These are phyloP conservation scores for Puffinus mauretanicus DNA, from an alignment of 2,113 vertebrate species.

Conservation along the genomic window DNA sequence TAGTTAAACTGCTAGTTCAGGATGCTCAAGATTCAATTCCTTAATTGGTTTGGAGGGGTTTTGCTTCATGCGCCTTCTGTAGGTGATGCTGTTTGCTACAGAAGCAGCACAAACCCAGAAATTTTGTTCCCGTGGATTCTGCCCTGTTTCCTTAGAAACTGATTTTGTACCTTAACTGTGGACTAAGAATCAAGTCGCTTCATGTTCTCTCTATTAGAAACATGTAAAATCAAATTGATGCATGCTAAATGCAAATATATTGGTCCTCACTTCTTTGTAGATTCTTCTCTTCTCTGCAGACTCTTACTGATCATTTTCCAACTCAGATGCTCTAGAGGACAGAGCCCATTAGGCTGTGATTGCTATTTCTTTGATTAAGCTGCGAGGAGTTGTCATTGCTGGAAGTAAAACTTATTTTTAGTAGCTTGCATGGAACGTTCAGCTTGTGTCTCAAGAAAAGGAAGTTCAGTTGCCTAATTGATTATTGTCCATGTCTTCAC, in stretches of 20 bases:
- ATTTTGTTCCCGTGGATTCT: background rate
- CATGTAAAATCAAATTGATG: background rate
- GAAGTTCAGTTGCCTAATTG: background rate
- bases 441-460: background rate
- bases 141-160: slow-evolving; percentile 27
- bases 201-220: background rate
- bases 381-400: background rate
- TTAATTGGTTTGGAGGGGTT: background rate
- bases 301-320: background rate
- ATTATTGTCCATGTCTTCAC: background rate
- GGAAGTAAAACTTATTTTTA: slow-evolving; percentile 18
- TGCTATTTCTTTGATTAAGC: slow-evolving; percentile 23
- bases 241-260: background rate
- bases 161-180: background rate
- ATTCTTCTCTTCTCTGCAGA: background rate
- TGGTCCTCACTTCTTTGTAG: background rate
- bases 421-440: background rate
- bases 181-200: background rate
- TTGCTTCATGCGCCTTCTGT: background rate
- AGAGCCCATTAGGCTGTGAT: background rate
- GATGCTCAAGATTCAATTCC: background rate
- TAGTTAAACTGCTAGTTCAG: background rate
- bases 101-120: background rate
- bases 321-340: background rate
- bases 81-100: background rate